Evolutionary conservation across 2,113 vertebrate species (phyloP).

Genomic region (Otis tarda): DNA sequence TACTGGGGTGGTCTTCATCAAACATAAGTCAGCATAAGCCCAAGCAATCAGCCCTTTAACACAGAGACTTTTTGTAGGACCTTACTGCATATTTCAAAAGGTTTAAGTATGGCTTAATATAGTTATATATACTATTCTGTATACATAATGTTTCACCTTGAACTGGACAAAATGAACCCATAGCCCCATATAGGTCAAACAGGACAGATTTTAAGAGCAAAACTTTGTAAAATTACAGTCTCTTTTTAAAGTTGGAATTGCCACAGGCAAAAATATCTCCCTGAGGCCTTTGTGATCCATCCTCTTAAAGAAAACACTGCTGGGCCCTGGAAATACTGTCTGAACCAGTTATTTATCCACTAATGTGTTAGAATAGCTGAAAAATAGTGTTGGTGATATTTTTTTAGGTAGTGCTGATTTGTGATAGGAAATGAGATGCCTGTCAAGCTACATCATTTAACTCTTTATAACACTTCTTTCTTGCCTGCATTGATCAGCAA

Average conservation of each 20-base stretch:
- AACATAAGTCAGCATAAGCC: neutral
- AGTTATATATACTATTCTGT: neutral
- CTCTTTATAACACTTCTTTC: neutral
- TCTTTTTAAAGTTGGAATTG: neutral
- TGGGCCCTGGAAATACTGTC: neutral
- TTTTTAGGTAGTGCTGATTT: neutral
- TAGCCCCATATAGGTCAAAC: neutral
- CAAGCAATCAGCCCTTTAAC: neutral
- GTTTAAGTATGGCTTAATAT: neutral
- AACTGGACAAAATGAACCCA: neutral
- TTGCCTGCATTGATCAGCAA: neutral
- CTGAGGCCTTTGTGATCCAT: neutral
- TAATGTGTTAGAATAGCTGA: neutral
- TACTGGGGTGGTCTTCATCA: neutral
- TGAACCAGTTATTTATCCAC: neutral
- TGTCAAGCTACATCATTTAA: neutral
- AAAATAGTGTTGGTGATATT: neutral
- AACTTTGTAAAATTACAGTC: neutral
- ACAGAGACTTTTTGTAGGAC: neutral
- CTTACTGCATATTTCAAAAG: neutral
- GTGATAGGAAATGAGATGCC: neutral
- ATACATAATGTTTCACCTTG: neutral
- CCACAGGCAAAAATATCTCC: neutral
- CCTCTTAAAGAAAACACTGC: neutral
- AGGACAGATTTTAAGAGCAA: neutral